Evolutionary conservation across 1,140 invertebrate genomes (phyloP).

Genomic region (Mya arenaria): DNA sequence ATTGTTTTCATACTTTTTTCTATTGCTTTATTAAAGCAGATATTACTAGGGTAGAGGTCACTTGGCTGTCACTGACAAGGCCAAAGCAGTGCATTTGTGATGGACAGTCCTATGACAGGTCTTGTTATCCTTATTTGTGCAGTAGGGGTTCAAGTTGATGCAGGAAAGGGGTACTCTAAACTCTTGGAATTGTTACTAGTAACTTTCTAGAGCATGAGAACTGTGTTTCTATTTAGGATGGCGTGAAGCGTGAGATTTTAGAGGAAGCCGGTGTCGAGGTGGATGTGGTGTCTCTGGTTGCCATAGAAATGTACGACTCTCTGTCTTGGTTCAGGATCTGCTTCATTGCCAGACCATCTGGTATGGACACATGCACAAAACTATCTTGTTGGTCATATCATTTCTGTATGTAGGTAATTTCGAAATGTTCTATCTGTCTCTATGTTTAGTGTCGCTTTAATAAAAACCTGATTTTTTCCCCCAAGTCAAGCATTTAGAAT

Average conservation of each 20-base stretch:
- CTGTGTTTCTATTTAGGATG: constrained; percentile 86
- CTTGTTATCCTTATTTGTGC: too few relatives aligned
- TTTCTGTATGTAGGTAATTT: neutral
- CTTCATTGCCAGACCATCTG: constrained; percentile 12
- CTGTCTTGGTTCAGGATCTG: constrained; percentile 77
- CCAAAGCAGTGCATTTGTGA: too few relatives aligned
- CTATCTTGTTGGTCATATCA: neutral
- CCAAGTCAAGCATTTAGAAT: too few relatives aligned
- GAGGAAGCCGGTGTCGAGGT: constrained; percentile 97
- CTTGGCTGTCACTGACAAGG: too few relatives aligned
- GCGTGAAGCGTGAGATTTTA: constrained; percentile 93
- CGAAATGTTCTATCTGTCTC: neutral
- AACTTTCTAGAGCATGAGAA: too few relatives aligned
- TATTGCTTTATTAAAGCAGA: too few relatives aligned
- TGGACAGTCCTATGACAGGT: too few relatives aligned
- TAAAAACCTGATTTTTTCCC: neutral
- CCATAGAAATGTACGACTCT: constrained; percentile 90
- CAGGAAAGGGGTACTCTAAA: too few relatives aligned
- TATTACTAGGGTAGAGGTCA: too few relatives aligned
- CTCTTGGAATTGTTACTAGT: too few relatives aligned
- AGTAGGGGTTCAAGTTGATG: too few relatives aligned
- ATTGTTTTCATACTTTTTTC: too few relatives aligned
- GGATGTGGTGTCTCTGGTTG: constrained; percentile 91
- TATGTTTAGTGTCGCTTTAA: neutral
- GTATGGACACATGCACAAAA: constrained; percentile 1